phyloP scores from a whole-genome alignment of 1,140 invertebrate species.

The Chionoecetes opilio region DNA sequence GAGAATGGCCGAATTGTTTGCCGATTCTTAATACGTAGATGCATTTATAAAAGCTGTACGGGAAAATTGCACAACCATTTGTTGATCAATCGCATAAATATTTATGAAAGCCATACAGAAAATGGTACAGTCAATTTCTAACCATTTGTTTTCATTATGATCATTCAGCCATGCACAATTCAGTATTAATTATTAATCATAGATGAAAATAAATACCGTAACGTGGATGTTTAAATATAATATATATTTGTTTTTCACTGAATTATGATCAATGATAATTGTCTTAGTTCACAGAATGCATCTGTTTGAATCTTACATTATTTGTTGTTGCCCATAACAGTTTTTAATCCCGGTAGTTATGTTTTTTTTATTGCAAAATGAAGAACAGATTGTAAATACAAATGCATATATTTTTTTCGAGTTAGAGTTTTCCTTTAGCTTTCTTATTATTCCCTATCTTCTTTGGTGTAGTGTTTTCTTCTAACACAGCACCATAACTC shows the following conservation, averaged over 20 bases:
- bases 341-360: not conserved
- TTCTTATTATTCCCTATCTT: not conserved
- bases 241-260: no score
- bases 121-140: no score
- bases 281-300: not conserved
- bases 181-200: no score
- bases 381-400: constrained; percentile 3
- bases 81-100: not conserved
- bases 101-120: no score
- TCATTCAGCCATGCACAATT: no score
- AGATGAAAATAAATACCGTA: no score
- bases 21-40: no score
- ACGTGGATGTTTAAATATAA: no score
- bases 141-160: no score
- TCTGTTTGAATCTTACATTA: not conserved
- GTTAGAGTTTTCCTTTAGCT: not conserved
- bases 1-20: no score
- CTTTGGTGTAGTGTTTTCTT: not conserved
- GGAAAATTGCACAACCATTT: not conserved
- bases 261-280: no score
- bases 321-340: not conserved
- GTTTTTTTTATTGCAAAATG: not conserved
- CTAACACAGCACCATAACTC: not conserved
- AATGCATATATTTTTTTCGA: not conserved
- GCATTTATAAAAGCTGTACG: no score